Evolutionary conservation across 2,797 vertebrate genomes (phyloP).

Genomic region (Eleutherodactylus coqui): DNA sequence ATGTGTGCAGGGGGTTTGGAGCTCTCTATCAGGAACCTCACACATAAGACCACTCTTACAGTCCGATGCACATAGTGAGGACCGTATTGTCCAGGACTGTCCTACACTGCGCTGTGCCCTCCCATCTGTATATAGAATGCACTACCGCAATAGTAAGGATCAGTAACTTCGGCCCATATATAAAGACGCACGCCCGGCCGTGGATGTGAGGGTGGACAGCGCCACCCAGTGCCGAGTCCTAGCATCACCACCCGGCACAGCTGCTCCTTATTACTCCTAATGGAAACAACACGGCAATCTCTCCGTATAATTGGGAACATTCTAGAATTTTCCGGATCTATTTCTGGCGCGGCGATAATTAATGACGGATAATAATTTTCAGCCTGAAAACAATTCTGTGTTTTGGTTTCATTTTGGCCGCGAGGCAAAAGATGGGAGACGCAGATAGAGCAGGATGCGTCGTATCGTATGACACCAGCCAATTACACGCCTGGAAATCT

Average conservation of each 20-base stretch:
- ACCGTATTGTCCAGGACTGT: too few relatives aligned
- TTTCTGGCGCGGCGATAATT: constrained; percentile 20
- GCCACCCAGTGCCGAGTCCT: background rate
- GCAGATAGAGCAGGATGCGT: constrained; percentile 13
- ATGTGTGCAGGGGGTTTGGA: background rate
- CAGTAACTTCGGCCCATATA: too few relatives aligned
- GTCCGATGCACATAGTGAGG: too few relatives aligned
- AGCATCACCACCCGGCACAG: background rate
- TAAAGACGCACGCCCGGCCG: too few relatives aligned
- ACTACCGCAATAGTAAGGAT: too few relatives aligned
- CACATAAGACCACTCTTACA: too few relatives aligned
- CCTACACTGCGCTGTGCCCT: too few relatives aligned
- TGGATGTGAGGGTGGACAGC: background rate
- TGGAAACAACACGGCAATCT: background rate
- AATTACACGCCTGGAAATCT: background rate
- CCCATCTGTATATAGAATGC: background rate
- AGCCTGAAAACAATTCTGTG: constrained; percentile 8
- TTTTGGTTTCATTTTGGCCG: constrained; percentile 22
- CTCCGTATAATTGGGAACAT: background rate
- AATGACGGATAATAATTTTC: constrained; percentile 24
- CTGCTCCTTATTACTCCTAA: constrained; percentile 15
- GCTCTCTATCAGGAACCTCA: too few relatives aligned
- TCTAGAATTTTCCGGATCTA: constrained; percentile 10
- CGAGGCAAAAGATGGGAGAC: constrained; percentile 17
- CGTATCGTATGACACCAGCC: constrained; percentile 1